A percentile compares a stretch with the other conserved stretches of the same genome.
phyloP scores from a whole-genome alignment of 2,888 invertebrate genomes.

The Plebejus argus region DNA sequence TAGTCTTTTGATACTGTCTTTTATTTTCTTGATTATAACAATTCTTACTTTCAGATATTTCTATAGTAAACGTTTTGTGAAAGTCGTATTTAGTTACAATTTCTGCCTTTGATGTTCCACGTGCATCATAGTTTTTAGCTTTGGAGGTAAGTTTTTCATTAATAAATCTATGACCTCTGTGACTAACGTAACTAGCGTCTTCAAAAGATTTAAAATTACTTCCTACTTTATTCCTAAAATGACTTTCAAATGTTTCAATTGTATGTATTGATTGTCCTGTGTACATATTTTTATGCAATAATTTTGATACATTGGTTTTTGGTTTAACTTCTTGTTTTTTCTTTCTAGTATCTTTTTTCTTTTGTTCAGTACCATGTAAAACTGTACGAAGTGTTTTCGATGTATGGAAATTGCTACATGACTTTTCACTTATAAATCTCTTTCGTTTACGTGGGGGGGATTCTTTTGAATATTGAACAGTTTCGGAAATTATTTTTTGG shows the following conservation, averaged over 20 bases:
- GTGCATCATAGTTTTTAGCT: background rate
- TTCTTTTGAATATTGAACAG: conserved; percentile 47
- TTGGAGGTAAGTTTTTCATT: background rate
- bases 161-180: background rate
- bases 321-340: background rate
- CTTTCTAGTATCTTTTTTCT: background rate
- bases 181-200: background rate
- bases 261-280: conserved; percentile 2
- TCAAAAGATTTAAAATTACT: background rate
- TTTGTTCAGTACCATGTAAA: background rate
- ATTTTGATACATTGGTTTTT: conserved; percentile 23
- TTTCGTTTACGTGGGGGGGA: background rate
- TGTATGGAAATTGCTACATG: conserved; percentile 51
- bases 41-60: conserved; percentile 21
- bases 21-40: background rate
- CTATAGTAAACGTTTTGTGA: conserved; percentile 33
- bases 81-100: background rate
- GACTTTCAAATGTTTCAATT: conserved; percentile 24
- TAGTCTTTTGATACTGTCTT: background rate
- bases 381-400: conserved; percentile 35
- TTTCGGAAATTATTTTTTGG: conserved; percentile 52
- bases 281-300: background rate
- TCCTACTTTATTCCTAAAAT: background rate
- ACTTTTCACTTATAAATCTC: conserved; percentile 44
- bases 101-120: background rate